Base-by-base conservation (phyloP, 2,113 vertebrate genomes). In the Colossoma macropomum region DNA sequence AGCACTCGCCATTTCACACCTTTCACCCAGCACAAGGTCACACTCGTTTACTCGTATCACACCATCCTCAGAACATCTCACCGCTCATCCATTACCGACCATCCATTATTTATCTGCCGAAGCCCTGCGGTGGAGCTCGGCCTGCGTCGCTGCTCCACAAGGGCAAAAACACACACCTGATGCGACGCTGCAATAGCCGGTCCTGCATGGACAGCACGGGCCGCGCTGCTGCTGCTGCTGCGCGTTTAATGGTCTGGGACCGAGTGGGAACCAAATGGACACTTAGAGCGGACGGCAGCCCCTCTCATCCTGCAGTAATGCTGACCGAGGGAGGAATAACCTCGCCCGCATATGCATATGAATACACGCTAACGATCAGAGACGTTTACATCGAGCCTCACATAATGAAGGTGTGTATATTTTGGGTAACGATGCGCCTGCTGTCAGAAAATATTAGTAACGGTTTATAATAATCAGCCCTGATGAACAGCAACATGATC, bases 41-140 rank as follows among this genome's bases (percentile, higher is more conserved):
- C 28, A 59, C 5, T 56, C 28, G 54, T 69, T 56, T 78, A 50
- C 62, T 52, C 41, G 13, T 19, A 60, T 72, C 69, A 80, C 71
- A 50, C 71, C 41, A 28, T 48, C 52, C 23, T 48, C 69, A 72
- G n/a, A 72, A 72, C 38, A 72, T 48, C 69, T 48, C 69, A 72
- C 71, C 25, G 16, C 8, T 52, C 11, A 48, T 54, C 66, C 41
- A 34, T 23, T 62, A 77, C 65, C 62, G 71, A 32, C 25, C 56
- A 78, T 78, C 75, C 72, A 78, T 83, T 83, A 78, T 83, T 83
- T 78, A 83, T 78, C 23, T 77, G 41, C 66, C 69, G 34, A n/a
- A 63, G 82, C 75, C 38, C 73, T 38, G 19, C 59, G 56, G 48
- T 45, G 60, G 7, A 68, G 75, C 48, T 50, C 28, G 27, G 77